These are phyloP conservation scores for Trididemnum clinides DNA, from an alignment of 23 tunicate genomes.

Conservation along the genomic window DNA sequence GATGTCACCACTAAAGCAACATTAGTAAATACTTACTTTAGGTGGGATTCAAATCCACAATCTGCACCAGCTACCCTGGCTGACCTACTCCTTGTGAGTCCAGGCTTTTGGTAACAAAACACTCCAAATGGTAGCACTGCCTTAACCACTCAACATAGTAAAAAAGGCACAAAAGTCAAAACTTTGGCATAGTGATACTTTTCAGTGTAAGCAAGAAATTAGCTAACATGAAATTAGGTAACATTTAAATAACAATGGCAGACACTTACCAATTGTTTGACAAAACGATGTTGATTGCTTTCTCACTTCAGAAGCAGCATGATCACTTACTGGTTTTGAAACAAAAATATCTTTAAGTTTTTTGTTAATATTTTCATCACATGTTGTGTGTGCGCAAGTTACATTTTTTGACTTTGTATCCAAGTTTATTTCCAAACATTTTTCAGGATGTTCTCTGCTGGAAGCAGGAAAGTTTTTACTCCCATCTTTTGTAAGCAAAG, in stretches of 20 bases:
- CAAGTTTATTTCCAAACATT: background rate
- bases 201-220: too few relatives aligned
- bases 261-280: background rate
- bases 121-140: too few relatives aligned
- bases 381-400: background rate
- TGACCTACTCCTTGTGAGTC: too few relatives aligned
- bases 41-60: too few relatives aligned
- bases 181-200: too few relatives aligned
- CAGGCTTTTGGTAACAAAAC: too few relatives aligned
- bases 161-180: too few relatives aligned
- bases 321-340: background rate
- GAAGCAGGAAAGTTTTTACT: background rate
- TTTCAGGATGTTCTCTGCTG: background rate
- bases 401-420: too few relatives aligned
- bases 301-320: background rate
- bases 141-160: too few relatives aligned
- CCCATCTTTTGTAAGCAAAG: background rate
- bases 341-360: constrained; percentile 15
- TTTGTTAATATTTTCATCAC: constrained; percentile 17
- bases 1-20: too few relatives aligned
- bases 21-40: too few relatives aligned
- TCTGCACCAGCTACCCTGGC: too few relatives aligned
- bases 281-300: background rate
- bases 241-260: background rate
- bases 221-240: background rate